These are phyloP conservation scores for Flexamia atlantica DNA, from an alignment of 2,888 invertebrate genomes.

Conservation along the genomic window DNA sequence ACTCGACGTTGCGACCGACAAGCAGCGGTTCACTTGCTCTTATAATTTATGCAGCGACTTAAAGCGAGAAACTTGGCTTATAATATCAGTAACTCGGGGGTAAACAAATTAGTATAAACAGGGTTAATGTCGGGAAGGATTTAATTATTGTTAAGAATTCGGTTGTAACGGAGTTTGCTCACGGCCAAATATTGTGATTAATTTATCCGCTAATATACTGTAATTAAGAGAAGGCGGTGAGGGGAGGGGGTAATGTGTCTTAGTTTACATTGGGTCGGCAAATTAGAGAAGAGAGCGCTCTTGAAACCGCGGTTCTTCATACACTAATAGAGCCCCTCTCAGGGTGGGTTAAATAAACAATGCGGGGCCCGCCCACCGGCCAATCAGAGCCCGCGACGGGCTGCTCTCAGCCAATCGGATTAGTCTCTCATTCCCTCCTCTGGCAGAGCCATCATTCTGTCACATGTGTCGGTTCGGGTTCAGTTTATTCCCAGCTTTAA, in stretches of 20 bases:
- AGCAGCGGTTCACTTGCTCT: constrained; percentile 18
- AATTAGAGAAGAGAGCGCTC: constrained; percentile 57
- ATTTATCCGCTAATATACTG: constrained; percentile 58
- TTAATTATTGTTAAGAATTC: constrained; percentile 58
- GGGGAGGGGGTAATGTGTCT: constrained; percentile 54
- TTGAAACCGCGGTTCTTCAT: constrained; percentile 58
- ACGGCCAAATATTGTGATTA: constrained; percentile 52
- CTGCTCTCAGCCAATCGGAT: constrained; percentile 49
- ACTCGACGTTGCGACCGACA: background rate
- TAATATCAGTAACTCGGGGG: constrained; percentile 51
- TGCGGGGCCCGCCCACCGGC: constrained; percentile 64
- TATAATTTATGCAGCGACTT: constrained; percentile 52
- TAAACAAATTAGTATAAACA: constrained; percentile 48
- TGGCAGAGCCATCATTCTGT: constrained; percentile 56
- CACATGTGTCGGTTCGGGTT: constrained; percentile 64
- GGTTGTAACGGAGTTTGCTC: constrained; percentile 18
- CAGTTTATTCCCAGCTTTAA: constrained; percentile 57
- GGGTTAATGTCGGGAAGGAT: constrained; percentile 59
- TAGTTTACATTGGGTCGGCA: constrained; percentile 58
- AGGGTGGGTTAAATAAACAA: constrained; percentile 61
- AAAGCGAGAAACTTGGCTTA: constrained; percentile 38
- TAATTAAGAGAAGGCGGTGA: constrained; percentile 38
- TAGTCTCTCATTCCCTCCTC: constrained; percentile 44
- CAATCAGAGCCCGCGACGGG: constrained; percentile 59
- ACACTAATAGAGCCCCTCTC: constrained; percentile 63